Conservation (phyloP, 2,888 invertebrate species). For the Andrena fulva region DNA sequence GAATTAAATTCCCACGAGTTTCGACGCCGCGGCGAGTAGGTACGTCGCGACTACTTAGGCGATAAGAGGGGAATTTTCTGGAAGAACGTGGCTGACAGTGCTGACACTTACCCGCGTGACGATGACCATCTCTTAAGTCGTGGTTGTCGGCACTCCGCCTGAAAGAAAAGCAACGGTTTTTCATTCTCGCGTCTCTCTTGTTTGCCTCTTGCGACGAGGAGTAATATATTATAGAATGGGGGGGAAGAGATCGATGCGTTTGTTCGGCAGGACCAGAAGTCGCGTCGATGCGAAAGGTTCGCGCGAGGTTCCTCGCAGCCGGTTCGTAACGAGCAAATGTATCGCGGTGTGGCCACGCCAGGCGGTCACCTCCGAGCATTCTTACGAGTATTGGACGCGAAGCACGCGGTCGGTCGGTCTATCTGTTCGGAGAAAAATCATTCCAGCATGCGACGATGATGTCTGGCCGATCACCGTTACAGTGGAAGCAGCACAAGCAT, state of each 20-base stretch:
- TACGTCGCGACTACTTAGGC: too few species aligned
- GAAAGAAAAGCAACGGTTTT: constrained; percentile 63
- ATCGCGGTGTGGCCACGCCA: background rate
- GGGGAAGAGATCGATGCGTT: too few species aligned
- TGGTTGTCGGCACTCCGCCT: constrained; percentile 83
- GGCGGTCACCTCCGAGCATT: background rate
- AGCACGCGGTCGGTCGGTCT: constrained; percentile 12
- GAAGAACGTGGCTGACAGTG: background rate
- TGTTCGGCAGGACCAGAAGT: background rate
- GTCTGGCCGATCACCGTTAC: constrained; percentile 81
- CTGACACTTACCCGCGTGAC: constrained; percentile 89
- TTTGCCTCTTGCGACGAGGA: background rate
- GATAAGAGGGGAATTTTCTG: background rate
- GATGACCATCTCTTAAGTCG: constrained; percentile 89
- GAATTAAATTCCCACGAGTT: background rate
- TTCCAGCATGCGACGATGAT: constrained; percentile 54
- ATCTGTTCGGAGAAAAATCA: constrained; percentile 62
- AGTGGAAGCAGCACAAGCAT: constrained; percentile 74
- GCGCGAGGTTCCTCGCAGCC: background rate
- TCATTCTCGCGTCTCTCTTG: background rate
- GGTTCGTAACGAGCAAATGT: background rate
- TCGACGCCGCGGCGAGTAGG: background rate
- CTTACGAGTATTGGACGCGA: constrained; percentile 9
- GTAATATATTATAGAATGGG: background rate
- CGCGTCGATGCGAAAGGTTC: background rate